Evolutionary conservation across 2,888 invertebrate genomes (phyloP).

Genomic region (Phania funesta): DNA sequence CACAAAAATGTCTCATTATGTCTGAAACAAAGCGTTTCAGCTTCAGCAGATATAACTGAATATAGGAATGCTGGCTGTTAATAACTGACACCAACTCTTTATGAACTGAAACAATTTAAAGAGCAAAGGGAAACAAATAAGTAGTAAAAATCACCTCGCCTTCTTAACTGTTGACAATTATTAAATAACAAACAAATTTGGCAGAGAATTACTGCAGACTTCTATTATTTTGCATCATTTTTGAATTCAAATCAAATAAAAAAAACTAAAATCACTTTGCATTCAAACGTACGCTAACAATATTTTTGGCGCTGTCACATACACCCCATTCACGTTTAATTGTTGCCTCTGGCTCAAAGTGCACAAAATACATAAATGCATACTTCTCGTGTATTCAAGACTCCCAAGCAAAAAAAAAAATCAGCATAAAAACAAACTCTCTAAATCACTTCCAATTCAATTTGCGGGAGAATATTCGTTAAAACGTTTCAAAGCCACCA

Average conservation of each 20-base stretch:
- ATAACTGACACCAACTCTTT: constrained; percentile 24
- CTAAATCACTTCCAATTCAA: constrained; percentile 29
- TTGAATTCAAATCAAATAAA: neutral
- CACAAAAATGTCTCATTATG: neutral
- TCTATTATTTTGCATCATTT: neutral
- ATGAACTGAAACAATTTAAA: neutral
- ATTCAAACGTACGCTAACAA: constrained; percentile 42
- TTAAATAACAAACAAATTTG: neutral
- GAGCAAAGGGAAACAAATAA: neutral
- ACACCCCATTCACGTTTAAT: neutral
- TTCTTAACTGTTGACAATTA: neutral
- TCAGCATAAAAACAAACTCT: constrained; percentile 8
- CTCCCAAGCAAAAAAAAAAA: neutral
- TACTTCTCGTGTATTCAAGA: neutral
- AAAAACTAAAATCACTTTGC: constrained; percentile 25
- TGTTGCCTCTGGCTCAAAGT: constrained; percentile 9
- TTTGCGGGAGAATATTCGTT: constrained; percentile 11
- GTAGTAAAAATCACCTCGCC: neutral
- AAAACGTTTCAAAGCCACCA: neutral
- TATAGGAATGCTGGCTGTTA: constrained; percentile 15
- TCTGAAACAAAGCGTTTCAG: too few species aligned
- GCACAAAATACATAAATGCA: neutral
- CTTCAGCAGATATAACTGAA: constrained; percentile 8
- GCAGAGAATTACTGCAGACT: neutral
- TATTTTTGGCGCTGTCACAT: constrained; percentile 7